Base-by-base conservation (phyloP, 1,140 invertebrate genomes). In the Dryas iulia region DNA sequence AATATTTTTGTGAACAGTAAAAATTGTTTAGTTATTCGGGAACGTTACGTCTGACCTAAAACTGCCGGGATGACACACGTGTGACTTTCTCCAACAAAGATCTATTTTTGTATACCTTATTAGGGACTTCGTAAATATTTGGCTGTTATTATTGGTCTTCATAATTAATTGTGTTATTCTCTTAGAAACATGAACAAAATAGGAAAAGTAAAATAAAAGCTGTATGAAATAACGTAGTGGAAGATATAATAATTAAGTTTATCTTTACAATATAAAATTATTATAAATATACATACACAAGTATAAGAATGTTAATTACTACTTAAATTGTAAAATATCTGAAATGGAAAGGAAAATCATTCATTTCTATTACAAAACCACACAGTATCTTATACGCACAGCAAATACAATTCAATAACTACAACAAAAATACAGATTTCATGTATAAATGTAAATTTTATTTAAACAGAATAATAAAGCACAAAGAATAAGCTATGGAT, bases 11-110 rank as follows among this genome's bases (percentile, higher is more conserved):
- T 59, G 68, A 63, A 66, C 73, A 71, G 69, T 65, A 26, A 79
- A 82, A 77, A 74, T 75, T 73, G 69, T 76, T 78, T 47, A 77
- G 74, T 47, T 78, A 82, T 87, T 79, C 78, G 73, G 74, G 76
- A 82, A 77, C 25, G 77, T 81, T 78, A 75, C 75, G 69, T 58
- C 69, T 87, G 85, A 89, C 87, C 87, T 76, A 87, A 89, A 89
- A 89, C 82, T 84, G 84, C 83, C 86, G 76, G 65, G 67, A 67
- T 67, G 73, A 71, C 77, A 73, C 78, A 69, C 79, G 81, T 82
- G 86, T 83, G 78, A 80, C 82, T 87, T 85, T 86, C 81, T 81
- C 82, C 74, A 68, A 39, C 68, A 72, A 62, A 69, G 73, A 77
- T 64, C 86, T 88, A 88, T 88, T 88, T 86, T 14, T 12, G 59